Conservation (phyloP, 2,888 invertebrate species). For the Rhorus exstirpatorius region DNA sequence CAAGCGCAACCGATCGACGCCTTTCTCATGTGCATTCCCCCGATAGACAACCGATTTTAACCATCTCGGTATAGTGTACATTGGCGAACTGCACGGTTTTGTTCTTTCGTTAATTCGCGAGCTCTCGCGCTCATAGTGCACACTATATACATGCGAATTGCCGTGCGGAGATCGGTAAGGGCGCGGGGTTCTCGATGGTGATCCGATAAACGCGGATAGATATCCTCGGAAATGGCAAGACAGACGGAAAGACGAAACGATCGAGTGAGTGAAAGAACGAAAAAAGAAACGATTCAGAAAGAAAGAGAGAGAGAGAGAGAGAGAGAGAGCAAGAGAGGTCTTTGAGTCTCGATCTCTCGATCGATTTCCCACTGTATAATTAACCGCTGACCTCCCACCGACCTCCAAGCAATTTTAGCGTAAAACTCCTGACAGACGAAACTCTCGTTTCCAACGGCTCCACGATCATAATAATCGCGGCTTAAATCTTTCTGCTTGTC, state of each 20-base stretch:
- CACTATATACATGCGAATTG: constrained; percentile 42
- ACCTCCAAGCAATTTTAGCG: constrained; percentile 83
- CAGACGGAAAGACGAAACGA: constrained; percentile 53
- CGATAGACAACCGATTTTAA: constrained; percentile 71
- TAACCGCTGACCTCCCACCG: constrained; percentile 83
- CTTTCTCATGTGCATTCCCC: constrained; percentile 44
- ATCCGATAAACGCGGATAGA: constrained; percentile 84
- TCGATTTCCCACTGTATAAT: constrained; percentile 82
- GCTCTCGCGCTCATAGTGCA: constrained; percentile 38
- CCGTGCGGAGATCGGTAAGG: constrained; percentile 59
- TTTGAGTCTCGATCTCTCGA: constrained; percentile 56
- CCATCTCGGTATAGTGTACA: constrained; percentile 56
- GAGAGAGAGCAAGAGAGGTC: neutral
- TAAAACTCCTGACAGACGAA: constrained; percentile 69
- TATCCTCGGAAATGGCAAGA: constrained; percentile 75
- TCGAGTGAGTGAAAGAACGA: constrained; percentile 25
- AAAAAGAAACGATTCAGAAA: constrained; percentile 14
- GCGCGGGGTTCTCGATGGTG: constrained; percentile 76
- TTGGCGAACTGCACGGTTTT: constrained; percentile 58
- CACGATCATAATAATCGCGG: constrained; percentile 83
- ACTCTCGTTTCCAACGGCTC: constrained; percentile 60
- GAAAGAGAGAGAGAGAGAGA: constrained; percentile 13
- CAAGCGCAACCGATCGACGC: constrained; percentile 39
- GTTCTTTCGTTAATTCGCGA: constrained; percentile 26
- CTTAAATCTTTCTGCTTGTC: constrained; percentile 81